These are phyloP conservation scores for Takifugu rubripes DNA, from an alignment of 2,797 vertebrate species.

Conservation along the genomic window DNA sequence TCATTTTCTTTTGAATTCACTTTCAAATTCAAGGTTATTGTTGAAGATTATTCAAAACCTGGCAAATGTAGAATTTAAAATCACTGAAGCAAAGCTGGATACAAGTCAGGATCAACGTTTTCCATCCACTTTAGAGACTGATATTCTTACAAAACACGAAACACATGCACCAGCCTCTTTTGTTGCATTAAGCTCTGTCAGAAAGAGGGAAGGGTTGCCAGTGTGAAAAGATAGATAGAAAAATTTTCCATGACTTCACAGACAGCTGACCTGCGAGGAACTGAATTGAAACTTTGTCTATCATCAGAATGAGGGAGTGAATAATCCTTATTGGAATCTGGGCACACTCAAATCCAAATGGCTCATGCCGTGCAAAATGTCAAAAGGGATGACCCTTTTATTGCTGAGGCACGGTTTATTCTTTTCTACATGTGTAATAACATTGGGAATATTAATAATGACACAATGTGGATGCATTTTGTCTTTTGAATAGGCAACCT, in stretches of 20 bases:
- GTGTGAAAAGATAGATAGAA: slow-evolving; percentile 66
- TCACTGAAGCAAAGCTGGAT: no score
- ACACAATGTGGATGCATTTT: slow-evolving; percentile 64
- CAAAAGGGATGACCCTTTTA: slow-evolving; percentile 70
- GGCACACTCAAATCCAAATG: slow-evolving; percentile 48
- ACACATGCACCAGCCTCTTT: slow-evolving; percentile 60
- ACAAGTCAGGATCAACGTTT: no score
- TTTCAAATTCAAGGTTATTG: slow-evolving; percentile 11
- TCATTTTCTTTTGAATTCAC: not conserved
- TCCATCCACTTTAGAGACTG: not conserved
- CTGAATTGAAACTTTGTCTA: slow-evolving; percentile 47
- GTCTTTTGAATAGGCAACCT: slow-evolving; percentile 66
- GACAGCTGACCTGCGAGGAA: slow-evolving; percentile 54
- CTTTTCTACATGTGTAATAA: slow-evolving; percentile 66
- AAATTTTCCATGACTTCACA: slow-evolving; percentile 71
- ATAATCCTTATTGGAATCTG: slow-evolving; percentile 51
- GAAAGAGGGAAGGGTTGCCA: slow-evolving; percentile 55
- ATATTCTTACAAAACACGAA: slow-evolving; percentile 54
- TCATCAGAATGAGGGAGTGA: slow-evolving; percentile 43
- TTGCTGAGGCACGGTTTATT: slow-evolving; percentile 58
- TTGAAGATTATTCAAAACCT: slow-evolving; percentile 16
- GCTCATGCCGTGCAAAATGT: slow-evolving; percentile 65
- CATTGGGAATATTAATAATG: slow-evolving; percentile 54
- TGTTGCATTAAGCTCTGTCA: slow-evolving; percentile 68
- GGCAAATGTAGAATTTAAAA: slow-evolving; percentile 3